Percentiles rank a stretch among this genome's conserved stretches.
phyloP scores from a whole-genome alignment of 2,888 invertebrate species.

The Pachycephus smyrnensis region DNA sequence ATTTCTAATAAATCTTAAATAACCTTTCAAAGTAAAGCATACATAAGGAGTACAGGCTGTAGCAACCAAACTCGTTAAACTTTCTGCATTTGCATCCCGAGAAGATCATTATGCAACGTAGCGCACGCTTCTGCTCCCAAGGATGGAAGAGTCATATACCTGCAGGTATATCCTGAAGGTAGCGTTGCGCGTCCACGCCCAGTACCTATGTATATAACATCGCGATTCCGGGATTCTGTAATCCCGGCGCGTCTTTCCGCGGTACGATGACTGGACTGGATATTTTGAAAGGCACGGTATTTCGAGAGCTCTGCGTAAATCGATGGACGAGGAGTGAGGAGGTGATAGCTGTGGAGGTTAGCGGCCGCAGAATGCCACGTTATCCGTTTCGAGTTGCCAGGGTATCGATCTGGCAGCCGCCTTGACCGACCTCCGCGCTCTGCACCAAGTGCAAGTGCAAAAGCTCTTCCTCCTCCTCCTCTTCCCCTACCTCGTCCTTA shows the following conservation, averaged over 20 bases:
- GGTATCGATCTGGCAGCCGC: slow-evolving; percentile 64
- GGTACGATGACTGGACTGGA: not conserved
- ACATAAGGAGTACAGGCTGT: not conserved
- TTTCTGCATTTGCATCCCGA: not conserved
- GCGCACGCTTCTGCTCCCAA: not conserved
- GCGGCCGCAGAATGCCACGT: slow-evolving; percentile 45
- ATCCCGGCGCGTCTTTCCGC: not conserved
- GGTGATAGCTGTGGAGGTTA: slow-evolving; percentile 35
- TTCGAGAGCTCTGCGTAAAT: not conserved
- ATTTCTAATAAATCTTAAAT: not conserved
- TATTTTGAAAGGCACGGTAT: not conserved
- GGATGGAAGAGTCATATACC: not conserved
- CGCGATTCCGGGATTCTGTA: not conserved
- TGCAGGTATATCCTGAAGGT: not conserved
- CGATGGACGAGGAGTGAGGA: slow-evolving; percentile 21
- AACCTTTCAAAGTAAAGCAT: not conserved
- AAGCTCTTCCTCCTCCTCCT: slow-evolving; percentile 33
- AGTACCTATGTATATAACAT: not conserved
- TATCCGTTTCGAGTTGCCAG: slow-evolving; percentile 60
- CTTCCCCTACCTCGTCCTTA: not conserved
- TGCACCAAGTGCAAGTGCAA: slow-evolving; percentile 65
- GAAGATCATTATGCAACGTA: not conserved
- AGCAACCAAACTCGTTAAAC: not conserved
- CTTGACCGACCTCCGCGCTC: slow-evolving; percentile 63
- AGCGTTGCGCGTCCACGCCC: not conserved